Percentiles rank a stretch among this genome's conserved stretches.
Evolutionary conservation across 1,140 invertebrate genomes (phyloP).

Genomic region (Episyrphus balteatus): DNA sequence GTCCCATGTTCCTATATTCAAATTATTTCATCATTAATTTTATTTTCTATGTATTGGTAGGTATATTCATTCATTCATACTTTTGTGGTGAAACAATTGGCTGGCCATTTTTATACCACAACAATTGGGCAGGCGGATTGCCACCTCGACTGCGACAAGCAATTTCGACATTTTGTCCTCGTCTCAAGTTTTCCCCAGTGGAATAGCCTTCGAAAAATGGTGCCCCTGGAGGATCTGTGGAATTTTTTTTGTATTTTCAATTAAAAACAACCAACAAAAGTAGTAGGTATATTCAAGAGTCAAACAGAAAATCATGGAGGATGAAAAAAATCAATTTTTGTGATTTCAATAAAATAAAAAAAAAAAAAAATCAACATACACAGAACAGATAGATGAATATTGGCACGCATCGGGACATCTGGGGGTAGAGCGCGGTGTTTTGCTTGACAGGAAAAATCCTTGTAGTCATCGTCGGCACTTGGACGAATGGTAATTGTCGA

Average conservation of each 20-base stretch:
- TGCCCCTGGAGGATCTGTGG: constrained; percentile 75
- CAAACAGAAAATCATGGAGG: no score
- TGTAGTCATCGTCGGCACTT: constrained; percentile 75
- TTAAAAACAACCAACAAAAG: background rate
- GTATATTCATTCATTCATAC: constrained; percentile 49
- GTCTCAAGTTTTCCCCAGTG: constrained; percentile 71
- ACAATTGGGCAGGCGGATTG: constrained; percentile 86
- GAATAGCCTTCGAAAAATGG: constrained; percentile 91
- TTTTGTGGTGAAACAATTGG: constrained; percentile 39
- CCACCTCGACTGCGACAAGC: constrained; percentile 87
- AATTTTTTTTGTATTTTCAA: background rate
- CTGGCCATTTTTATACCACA: constrained; percentile 87
- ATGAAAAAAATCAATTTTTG: no score
- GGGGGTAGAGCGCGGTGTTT: constrained; percentile 68
- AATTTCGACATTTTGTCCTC: constrained; percentile 78
- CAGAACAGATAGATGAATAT: constrained; percentile 72
- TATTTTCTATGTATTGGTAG: constrained; percentile 47
- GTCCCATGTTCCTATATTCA: constrained; percentile 50
- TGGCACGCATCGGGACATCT: constrained; percentile 63
- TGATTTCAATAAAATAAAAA: background rate
- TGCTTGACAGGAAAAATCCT: constrained; percentile 81
- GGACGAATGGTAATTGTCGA: constrained; percentile 58
- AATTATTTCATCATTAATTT: constrained; percentile 1
- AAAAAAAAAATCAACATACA: constrained; percentile 56
- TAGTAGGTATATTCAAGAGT: no score